Evolutionary conservation across 2,113 vertebrate genomes (phyloP).

Genomic region (Gorsachius goisagi): DNA sequence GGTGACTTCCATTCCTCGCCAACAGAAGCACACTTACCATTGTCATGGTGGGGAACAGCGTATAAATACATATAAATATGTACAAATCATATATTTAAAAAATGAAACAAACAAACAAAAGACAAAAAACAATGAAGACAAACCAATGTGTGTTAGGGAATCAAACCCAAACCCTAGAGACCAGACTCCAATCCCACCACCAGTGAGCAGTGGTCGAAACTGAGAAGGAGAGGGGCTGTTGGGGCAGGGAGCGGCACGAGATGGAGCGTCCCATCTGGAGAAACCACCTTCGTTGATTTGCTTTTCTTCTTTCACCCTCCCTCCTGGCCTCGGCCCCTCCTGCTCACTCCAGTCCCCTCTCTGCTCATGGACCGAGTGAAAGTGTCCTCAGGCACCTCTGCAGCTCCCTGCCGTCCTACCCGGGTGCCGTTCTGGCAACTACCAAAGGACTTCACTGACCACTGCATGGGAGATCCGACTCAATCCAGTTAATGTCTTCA

Average conservation of each 20-base stretch:
- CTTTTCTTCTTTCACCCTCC: constrained; percentile 50
- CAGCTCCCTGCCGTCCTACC: constrained; percentile 64
- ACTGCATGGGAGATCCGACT: constrained; percentile 82
- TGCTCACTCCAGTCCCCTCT: constrained; percentile 7
- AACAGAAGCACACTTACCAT: constrained; percentile 67
- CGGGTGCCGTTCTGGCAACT: constrained; percentile 64
- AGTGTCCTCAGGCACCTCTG: constrained; percentile 57
- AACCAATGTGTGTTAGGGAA: constrained; percentile 46
- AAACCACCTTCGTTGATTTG: constrained; percentile 65
- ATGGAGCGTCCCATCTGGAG: neutral
- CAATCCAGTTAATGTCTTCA: constrained; percentile 87
- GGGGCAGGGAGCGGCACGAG: constrained; percentile 48
- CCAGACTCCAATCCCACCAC: constrained; percentile 48
- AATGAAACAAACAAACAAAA: neutral
- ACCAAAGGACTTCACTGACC: constrained; percentile 81
- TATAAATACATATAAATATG: constrained; percentile 68
- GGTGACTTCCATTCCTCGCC: constrained; percentile 65
- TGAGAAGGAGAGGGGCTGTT: constrained; percentile 61
- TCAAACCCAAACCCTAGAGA: constrained; percentile 38
- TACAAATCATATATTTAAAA: constrained; percentile 67
- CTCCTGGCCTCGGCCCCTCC: neutral
- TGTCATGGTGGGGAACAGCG: constrained; percentile 61
- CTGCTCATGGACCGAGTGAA: constrained; percentile 62
- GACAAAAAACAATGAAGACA: constrained; percentile 48
- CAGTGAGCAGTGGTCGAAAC: constrained; percentile 49